Evolutionary conservation across 2,797 vertebrate genomes (phyloP), one percentile per base, ranked within the genome.

Genomic region (Sphenodon punctatus): DNA sequence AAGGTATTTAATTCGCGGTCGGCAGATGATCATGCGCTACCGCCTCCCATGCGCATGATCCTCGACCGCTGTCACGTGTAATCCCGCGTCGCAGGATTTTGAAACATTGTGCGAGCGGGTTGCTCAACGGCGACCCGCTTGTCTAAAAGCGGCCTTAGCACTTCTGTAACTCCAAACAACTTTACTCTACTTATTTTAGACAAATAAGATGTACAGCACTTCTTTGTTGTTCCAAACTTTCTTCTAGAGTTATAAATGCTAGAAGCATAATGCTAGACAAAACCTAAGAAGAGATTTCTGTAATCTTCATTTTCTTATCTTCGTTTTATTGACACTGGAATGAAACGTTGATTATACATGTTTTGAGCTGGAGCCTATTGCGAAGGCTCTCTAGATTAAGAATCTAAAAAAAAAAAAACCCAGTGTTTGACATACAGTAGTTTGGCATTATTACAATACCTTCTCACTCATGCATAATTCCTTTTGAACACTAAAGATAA

Each of bases 391-490:
- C 69, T 67, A 86, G 53, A 72, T 79, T 84, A 80, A 59, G 67
- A 70, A 48, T 65, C 78, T 82, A 87, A 77, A 86, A 64, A 80
- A 22, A 67, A 63, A 22, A 12, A 59, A 19, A n/a, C n/a, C n/a
- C 4, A 67, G 38, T 51, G 16, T 61, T 75, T 70, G 73, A 84
- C 43, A 73, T 20, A 75, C 16, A 85, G 20, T 63, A 61, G 67
- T n/a, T 15, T 49, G 71, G 70, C 70, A 82, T 32, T 3, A 0
- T 51, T 72, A 67, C 65, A 42, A n/a, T 72, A 46, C 39, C 78
- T 80, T 45, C 5, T 69, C 51, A 15, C 23, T 84, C 87, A 90
- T 65, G 58, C 36, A 30, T 87, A 85, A 86, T 84, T 90, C 55
- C 81, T 75, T 78, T 43, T 75, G 75, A 82, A 45, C 61, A 61